These are phyloP conservation scores for Lycocerus yunnanus DNA, from an alignment of 2,888 invertebrate genomes.

Conservation along the genomic window DNA sequence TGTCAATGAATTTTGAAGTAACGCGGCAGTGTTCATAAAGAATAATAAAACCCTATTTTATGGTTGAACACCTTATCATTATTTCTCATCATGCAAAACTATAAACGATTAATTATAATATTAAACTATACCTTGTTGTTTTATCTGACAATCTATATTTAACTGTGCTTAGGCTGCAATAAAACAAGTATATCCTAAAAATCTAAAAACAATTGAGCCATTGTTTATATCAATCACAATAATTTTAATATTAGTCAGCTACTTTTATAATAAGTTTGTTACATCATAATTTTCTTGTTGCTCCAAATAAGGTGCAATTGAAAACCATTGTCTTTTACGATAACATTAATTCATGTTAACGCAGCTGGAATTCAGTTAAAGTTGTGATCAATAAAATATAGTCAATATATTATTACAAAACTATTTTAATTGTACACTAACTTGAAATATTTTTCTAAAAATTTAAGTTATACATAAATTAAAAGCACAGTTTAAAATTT, in stretches of 20 bases:
- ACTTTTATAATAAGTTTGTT: background rate
- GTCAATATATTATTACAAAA: background rate
- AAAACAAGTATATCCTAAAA: background rate
- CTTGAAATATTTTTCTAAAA: background rate
- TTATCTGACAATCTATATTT: background rate
- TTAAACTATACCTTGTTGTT: background rate
- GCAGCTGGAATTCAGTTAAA: slow-evolving; percentile 6
- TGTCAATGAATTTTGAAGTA: background rate
- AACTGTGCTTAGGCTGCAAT: background rate
- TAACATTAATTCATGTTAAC: background rate
- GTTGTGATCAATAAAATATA: background rate
- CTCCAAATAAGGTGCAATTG: background rate
- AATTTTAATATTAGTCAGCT: slow-evolving; percentile 1
- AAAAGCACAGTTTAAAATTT: background rate
- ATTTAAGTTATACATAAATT: background rate
- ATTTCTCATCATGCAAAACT: background rate
- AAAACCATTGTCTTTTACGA: background rate
- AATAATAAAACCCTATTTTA: background rate
- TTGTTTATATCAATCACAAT: background rate
- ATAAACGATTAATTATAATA: background rate
- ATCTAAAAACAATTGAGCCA: background rate
- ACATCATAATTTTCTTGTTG: background rate
- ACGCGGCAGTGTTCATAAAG: background rate
- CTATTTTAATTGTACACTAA: background rate
- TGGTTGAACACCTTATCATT: background rate